phyloP scores from a whole-genome alignment of 2,888 invertebrate genomes.

The Eudasyphora cyanicolor region DNA sequence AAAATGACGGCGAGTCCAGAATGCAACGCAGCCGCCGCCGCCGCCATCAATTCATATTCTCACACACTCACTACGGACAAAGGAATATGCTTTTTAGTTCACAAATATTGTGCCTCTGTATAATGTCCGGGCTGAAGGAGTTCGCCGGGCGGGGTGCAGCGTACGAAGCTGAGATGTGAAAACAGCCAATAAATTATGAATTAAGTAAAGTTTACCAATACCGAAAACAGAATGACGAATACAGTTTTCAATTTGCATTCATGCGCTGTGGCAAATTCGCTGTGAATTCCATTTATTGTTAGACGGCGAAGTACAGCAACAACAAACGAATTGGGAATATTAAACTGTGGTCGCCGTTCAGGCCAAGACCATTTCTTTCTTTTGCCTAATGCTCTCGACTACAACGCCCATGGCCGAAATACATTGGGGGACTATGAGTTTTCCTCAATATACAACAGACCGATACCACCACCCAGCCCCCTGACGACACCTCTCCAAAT shows the following conservation, averaged over 20 bases:
- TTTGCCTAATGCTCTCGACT: neutral
- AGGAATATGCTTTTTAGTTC: neutral
- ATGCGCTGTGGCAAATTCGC: neutral
- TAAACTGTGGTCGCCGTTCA: neutral
- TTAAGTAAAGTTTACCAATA: conserved; percentile 28
- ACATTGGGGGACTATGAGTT: neutral
- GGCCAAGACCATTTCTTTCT: neutral
- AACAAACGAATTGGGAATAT: neutral
- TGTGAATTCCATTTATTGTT: neutral
- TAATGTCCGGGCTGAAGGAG: conserved; percentile 29
- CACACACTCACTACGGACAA: neutral
- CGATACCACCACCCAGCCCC: neutral
- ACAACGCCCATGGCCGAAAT: neutral
- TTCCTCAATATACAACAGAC: neutral
- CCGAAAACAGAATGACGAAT: neutral
- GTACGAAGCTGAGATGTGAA: neutral
- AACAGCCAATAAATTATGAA: conserved; percentile 44
- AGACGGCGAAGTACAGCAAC: neutral
- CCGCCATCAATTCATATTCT: neutral
- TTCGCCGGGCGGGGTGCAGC: neutral
- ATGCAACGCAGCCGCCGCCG: conserved; percentile 9
- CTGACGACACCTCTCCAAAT: too few species aligned
- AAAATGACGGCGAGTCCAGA: conserved; percentile 43
- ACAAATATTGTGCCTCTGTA: conserved; percentile 8
- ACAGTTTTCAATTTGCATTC: neutral